phyloP scores from a whole-genome alignment of 2,113 vertebrate species.

The Lagenorhynchus albirostris region DNA sequence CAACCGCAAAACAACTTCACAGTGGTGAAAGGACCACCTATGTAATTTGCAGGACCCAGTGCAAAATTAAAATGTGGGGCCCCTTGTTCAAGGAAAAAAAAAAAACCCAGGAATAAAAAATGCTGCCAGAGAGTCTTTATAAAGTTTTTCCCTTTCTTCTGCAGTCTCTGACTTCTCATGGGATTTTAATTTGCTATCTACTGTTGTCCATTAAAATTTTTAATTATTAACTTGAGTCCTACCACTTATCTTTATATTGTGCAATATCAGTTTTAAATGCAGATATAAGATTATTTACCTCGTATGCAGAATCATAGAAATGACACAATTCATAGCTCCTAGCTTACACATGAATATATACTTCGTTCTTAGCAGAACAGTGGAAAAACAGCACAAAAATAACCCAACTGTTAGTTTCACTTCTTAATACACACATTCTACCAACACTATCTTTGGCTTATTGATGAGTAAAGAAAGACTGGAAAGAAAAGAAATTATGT shows the following conservation, averaged over 20 bases:
- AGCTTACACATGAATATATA: not conserved
- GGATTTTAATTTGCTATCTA: not conserved
- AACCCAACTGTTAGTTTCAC: not conserved
- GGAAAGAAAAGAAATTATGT: not conserved
- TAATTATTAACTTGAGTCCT: not conserved
- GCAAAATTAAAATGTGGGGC: not conserved
- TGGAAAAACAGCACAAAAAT: not conserved
- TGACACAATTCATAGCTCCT: not conserved
- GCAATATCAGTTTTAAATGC: not conserved
- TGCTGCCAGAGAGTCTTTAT: not conserved
- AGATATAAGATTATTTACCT: not conserved
- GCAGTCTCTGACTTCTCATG: not conserved
- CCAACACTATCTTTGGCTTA: not conserved
- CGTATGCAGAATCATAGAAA: not conserved
- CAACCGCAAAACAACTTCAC: not conserved
- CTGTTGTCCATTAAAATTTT: not conserved
- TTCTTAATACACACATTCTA: not conserved
- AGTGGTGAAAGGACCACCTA: not conserved
- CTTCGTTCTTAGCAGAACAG: not conserved
- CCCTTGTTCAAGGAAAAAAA: not conserved
- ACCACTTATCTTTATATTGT: not conserved
- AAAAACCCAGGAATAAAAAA: not conserved
- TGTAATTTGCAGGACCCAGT: not conserved
- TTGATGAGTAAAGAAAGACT: not conserved
- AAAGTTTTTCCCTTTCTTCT: not conserved